These are phyloP conservation scores for Lamellibrachia columna DNA, from an alignment of 2,888 invertebrate species.

Conservation along the genomic window DNA sequence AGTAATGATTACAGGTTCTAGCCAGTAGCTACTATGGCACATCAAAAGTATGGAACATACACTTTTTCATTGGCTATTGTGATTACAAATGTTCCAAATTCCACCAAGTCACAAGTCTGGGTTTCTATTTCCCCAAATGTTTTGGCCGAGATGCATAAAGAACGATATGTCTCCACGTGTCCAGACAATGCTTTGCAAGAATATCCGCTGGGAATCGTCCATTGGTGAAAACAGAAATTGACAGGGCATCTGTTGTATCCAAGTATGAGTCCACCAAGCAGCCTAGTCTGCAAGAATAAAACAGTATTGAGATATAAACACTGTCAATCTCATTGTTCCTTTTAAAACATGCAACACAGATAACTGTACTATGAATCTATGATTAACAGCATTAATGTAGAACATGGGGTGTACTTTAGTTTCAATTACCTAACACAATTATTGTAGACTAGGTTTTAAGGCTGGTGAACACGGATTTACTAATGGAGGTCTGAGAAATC, in stretches of 20 bases:
- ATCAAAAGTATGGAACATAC: not conserved
- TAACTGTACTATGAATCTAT: not conserved
- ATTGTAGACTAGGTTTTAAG: too few relatives aligned
- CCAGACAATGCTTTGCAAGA: constrained; percentile 33
- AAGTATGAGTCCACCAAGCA: constrained; percentile 28
- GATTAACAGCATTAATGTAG: not conserved
- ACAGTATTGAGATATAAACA: not conserved
- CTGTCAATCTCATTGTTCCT: not conserved
- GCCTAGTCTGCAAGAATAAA: constrained; percentile 25
- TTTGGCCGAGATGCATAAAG: not conserved
- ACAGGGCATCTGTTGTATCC: constrained; percentile 14
- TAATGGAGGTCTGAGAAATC: too few relatives aligned
- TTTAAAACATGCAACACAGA: not conserved
- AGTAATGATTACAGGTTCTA: not conserved
- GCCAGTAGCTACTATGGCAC: not conserved
- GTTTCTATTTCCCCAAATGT: not conserved
- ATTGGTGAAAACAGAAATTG: constrained; percentile 24
- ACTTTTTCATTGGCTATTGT: not conserved
- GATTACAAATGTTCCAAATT: not conserved
- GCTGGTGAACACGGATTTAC: too few relatives aligned
- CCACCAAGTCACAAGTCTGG: not conserved
- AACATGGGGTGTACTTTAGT: not conserved
- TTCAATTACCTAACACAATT: too few relatives aligned
- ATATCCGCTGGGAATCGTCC: constrained; percentile 35
- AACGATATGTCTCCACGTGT: constrained; percentile 30